Evolutionary conservation across 2,113 vertebrate genomes (phyloP), one percentile per base, ranked within the genome.

Genomic region (Bettongia penicillata): DNA sequence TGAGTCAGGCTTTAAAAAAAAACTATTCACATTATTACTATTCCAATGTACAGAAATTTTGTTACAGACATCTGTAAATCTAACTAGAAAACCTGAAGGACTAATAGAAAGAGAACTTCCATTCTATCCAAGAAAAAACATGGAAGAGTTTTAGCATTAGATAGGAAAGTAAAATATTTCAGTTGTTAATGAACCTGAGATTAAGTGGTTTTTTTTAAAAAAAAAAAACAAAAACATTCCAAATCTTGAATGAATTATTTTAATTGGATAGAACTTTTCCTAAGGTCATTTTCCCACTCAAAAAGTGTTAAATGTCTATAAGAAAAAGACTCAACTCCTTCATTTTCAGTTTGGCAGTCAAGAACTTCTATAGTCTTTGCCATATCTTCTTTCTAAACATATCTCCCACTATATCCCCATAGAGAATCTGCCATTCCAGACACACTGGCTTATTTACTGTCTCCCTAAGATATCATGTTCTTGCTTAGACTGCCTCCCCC

Each of bases 1-100:
- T 95, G 95, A 94, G 51, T 43, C 93, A 93, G 24, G 52, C 47
- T 90, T 93, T 94, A 48, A 24, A 14, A 89, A 84, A 24, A 10
- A 51, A 53, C 0, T 0, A 12, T 77, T 61, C 24, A 43, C n/a
- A 51, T 48, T 91, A 90, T 92, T 50, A 51, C 92, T 90, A 68
- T 91, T 93, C 95, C 89, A 91, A 10, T 48, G 51, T 92, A 7
- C 77, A 96, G 51, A 96, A 89, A 52, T 28, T 94, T 93, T 77
- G 90, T 94, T 95, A 31, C 51, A 95, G 90, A 94, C 95, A 49
- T 97, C 93, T 93, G 53, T 43, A 92, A 92, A 31, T 95, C 89
- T 91, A 94, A 93, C 92, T 43, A 91, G 92, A 97, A 93, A 90
- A 49, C 49, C 92, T 92, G 91, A 93, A 90, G 93, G 53, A 51